Evolutionary conservation across 2,888 invertebrate species (phyloP).

Genomic region (Meteorus cinctellus): DNA sequence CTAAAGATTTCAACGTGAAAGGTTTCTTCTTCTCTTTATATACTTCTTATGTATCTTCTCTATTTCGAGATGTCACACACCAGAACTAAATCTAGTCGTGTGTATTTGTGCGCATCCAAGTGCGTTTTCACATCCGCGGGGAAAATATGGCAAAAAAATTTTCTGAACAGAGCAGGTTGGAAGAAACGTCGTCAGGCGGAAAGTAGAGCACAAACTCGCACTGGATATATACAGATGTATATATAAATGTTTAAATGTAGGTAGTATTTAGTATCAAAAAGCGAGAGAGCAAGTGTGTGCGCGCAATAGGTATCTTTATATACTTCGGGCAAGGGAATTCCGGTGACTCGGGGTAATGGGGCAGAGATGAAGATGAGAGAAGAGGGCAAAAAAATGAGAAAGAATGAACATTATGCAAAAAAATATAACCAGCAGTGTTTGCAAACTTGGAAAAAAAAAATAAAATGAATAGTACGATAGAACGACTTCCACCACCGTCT

Average conservation of each 20-base stretch:
- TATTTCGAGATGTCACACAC: neutral
- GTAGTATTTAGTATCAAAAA: constrained; percentile 3
- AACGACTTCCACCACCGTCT: neutral
- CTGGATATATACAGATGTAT: neutral
- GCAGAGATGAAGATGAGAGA: neutral
- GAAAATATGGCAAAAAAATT: constrained; percentile 25
- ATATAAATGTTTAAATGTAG: neutral
- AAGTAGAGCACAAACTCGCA: constrained; percentile 33
- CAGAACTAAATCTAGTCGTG: neutral
- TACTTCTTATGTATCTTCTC: neutral
- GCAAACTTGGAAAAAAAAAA: neutral
- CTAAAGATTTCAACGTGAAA: constrained; percentile 17
- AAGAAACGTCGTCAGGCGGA: constrained; percentile 37
- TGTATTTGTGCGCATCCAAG: constrained; percentile 26
- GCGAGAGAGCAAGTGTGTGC: neutral
- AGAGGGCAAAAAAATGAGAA: neutral
- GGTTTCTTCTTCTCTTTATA: neutral
- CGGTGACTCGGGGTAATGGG: neutral
- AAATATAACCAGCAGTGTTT: neutral
- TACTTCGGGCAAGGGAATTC: neutral
- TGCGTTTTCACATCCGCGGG: constrained; percentile 33
- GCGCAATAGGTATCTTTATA: constrained; percentile 4
- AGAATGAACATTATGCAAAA: neutral
- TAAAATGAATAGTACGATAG: neutral
- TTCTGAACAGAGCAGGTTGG: constrained; percentile 33